Evolutionary conservation across 2,888 invertebrate genomes (phyloP).

Genomic region (Hylaea fasciaria): DNA sequence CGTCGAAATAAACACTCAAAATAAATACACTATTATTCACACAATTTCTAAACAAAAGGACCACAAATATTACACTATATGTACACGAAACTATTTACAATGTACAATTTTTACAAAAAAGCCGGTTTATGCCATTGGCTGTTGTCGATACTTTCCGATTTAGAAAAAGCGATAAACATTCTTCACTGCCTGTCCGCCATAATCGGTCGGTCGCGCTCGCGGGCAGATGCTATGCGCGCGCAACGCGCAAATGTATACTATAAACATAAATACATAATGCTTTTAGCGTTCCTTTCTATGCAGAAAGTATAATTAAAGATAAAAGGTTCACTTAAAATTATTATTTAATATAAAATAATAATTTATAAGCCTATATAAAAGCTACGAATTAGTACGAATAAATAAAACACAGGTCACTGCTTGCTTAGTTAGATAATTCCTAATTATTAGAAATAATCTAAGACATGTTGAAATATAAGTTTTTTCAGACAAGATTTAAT

Average conservation of each 20-base stretch:
- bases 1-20: constrained; percentile 86
- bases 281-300: constrained; percentile 32
- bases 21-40: constrained; percentile 86
- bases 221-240: constrained; percentile 81
- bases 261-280: constrained; percentile 73
- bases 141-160: constrained; percentile 86
- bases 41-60: constrained; percentile 85
- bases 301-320: constrained; percentile 7
- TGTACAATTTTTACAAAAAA: constrained; percentile 87
- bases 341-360: no score
- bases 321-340: no score
- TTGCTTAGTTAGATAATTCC: no score
- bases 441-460: no score
- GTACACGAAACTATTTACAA: constrained; percentile 90
- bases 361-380: no score
- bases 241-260: constrained; percentile 82
- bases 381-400: no score
- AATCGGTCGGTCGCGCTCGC: constrained; percentile 76
- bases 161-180: constrained; percentile 82
- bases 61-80: constrained; percentile 90
- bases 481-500: no score
- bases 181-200: constrained; percentile 83
- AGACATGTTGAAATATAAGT: no score
- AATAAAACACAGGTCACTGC: no score
- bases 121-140: constrained; percentile 88